phyloP scores from a whole-genome alignment of 2,113 vertebrate species.

The Misgurnus anguillicaudatus region DNA sequence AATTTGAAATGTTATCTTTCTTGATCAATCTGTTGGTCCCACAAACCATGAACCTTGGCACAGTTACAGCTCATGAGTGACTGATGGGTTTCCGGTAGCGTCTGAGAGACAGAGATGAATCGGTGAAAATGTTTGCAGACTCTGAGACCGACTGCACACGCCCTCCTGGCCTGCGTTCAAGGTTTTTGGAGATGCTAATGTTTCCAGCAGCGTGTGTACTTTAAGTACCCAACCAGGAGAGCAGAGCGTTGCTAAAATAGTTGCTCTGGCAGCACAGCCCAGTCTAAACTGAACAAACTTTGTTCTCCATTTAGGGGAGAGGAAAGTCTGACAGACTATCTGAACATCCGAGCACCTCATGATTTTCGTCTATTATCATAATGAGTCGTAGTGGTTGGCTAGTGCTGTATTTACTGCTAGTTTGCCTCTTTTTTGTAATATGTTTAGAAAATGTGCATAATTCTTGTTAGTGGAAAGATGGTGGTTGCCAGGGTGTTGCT shows the following conservation, averaged over 20 bases:
- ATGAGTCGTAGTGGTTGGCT: too few species aligned
- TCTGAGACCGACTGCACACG: slow-evolving; percentile 24
- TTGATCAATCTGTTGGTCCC: not conserved
- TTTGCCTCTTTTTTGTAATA: too few species aligned
- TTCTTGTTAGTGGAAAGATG: too few species aligned
- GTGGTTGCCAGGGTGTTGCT: too few species aligned
- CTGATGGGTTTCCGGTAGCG: slow-evolving; percentile 38
- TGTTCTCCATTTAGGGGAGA: not conserved
- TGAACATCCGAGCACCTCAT: not conserved
- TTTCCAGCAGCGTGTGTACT: slow-evolving; percentile 50
- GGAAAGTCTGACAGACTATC: not conserved
- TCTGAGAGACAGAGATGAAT: slow-evolving; percentile 29
- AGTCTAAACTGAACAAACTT: not conserved
- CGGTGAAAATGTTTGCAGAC: slow-evolving; percentile 17
- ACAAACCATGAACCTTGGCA: not conserved
- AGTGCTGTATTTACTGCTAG: too few species aligned
- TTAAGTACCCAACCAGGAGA: slow-evolving; percentile 1
- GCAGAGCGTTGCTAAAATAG: slow-evolving; percentile 23
- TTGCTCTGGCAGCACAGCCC: not conserved
- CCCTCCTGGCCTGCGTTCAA: slow-evolving; percentile 52
- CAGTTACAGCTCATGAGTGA: slow-evolving; percentile 1
- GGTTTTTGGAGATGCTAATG: slow-evolving; percentile 49
- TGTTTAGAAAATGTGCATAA: too few species aligned
- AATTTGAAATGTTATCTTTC: not conserved
- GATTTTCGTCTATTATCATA: too few species aligned